Evolutionary conservation across 2,113 vertebrate genomes (phyloP).

Genomic region (Phrynosoma platyrhinos): DNA sequence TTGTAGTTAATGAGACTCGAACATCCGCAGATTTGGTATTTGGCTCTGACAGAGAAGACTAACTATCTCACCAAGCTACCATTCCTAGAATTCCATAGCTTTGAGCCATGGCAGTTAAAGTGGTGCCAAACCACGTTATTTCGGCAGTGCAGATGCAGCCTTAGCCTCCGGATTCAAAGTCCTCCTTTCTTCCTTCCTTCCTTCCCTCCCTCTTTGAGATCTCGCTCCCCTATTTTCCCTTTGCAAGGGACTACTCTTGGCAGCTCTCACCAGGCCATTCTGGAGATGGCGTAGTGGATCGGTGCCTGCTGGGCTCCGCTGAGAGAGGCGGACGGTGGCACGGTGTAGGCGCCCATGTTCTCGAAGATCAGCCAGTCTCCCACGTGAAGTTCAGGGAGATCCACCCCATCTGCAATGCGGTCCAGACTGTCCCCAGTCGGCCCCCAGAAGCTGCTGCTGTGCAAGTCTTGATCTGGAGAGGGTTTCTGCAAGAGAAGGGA

Average conservation of each 20-base stretch:
- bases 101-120: no score
- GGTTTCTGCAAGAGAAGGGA: constrained; percentile 57
- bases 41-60: no score
- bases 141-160: no score
- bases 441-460: constrained; percentile 77
- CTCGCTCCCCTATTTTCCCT: neutral
- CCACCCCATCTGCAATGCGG: constrained; percentile 66
- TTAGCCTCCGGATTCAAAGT: neutral
- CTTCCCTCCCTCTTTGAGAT: no score
- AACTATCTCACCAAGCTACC: no score
- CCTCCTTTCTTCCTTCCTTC: no score
- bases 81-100: no score
- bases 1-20: no score
- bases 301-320: constrained; percentile 9
- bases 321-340: neutral
- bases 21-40: no score
- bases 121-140: no score
- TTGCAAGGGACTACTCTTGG: neutral
- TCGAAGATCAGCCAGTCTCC: constrained; percentile 83
- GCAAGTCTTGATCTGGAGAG: constrained; percentile 56
- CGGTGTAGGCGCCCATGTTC: constrained; percentile 80
- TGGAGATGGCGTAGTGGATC: constrained; percentile 78
- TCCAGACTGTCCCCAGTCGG: constrained; percentile 47
- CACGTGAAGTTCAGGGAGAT: constrained; percentile 74
- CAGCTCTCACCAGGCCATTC: constrained; percentile 78